These are phyloP conservation scores for Pardosa pseudoannulata DNA, from an alignment of 2,888 invertebrate species.

Conservation along the genomic window DNA sequence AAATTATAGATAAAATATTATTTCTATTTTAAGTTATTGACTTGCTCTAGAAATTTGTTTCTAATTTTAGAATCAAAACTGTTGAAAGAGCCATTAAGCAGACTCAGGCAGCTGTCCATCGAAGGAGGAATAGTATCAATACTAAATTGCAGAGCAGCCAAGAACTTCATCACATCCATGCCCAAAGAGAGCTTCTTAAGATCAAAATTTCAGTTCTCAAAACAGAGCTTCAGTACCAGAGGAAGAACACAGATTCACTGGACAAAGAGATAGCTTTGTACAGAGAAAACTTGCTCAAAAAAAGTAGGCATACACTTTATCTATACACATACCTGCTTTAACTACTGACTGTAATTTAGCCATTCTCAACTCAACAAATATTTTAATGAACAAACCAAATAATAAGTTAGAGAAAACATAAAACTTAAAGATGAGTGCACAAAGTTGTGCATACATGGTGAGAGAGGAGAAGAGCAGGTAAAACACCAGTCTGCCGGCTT, in stretches of 20 bases:
- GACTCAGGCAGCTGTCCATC: constrained; percentile 77
- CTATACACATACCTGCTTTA: too few relatives aligned
- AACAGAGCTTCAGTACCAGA: constrained; percentile 76
- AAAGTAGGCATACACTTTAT: constrained; percentile 56
- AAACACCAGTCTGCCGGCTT: too few relatives aligned
- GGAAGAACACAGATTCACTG: constrained; percentile 82
- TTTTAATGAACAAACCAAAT: too few relatives aligned
- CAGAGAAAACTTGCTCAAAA: constrained; percentile 78
- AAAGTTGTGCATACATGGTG: too few relatives aligned
- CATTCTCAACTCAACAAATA: too few relatives aligned
- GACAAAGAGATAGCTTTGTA: constrained; percentile 82
- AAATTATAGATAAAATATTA: too few relatives aligned
- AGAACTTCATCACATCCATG: constrained; percentile 69
- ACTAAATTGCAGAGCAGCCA: constrained; percentile 75
- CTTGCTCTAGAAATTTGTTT: too few relatives aligned
- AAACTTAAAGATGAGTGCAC: too few relatives aligned
- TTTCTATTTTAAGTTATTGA: too few relatives aligned
- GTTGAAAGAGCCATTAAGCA: constrained; percentile 78
- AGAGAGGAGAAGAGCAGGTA: too few relatives aligned
- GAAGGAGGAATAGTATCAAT: constrained; percentile 76
- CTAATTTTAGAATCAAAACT: constrained; percentile 77
- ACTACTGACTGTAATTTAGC: too few relatives aligned
- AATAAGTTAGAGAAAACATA: too few relatives aligned
- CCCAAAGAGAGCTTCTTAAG: constrained; percentile 76
- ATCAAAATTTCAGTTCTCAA: constrained; percentile 76